Percentiles rank a stretch among this genome's conserved stretches.
Evolutionary conservation across 2,113 vertebrate genomes (phyloP).

Genomic region (Corvus cornix): DNA sequence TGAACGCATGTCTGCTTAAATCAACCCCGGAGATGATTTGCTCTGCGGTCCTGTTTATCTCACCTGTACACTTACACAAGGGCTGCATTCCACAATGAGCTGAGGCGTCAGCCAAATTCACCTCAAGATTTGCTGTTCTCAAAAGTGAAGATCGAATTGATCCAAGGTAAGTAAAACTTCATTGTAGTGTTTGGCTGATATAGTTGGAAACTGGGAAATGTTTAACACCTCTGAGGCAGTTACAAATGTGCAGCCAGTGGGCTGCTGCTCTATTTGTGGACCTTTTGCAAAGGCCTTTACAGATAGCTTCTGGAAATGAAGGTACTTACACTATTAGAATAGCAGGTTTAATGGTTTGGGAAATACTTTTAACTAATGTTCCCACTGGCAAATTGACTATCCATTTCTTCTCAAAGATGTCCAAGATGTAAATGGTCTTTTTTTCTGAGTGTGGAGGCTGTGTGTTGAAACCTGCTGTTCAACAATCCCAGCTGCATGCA

Average conservation of each 20-base stretch:
- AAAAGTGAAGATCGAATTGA: not conserved
- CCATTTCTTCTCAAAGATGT: slow-evolving; percentile 22
- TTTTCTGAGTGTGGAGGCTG: not conserved
- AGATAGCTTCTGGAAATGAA: slow-evolving; percentile 3
- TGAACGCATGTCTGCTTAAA: not conserved
- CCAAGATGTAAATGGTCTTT: slow-evolving; percentile 7
- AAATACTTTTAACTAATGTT: slow-evolving; percentile 28
- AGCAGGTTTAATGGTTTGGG: not conserved
- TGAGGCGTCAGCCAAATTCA: not conserved
- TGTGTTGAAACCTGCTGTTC: slow-evolving; percentile 61
- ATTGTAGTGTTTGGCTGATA: not conserved
- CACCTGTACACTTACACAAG: accelerated
- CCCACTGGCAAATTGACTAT: not conserved
- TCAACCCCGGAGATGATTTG: accelerated
- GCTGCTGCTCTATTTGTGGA: not conserved
- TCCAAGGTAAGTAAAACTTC: not conserved
- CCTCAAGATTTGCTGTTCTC: not conserved
- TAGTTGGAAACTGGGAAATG: not conserved
- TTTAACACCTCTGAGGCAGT: not conserved
- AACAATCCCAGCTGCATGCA: slow-evolving; percentile 61
- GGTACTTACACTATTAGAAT: not conserved
- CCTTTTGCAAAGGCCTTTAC: not conserved
- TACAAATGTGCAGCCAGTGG: not conserved
- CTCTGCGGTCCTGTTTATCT: not conserved
- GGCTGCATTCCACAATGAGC: not conserved